Conservation (phyloP, 2,113 vertebrate species). For the Crypturellus undulatus region DNA sequence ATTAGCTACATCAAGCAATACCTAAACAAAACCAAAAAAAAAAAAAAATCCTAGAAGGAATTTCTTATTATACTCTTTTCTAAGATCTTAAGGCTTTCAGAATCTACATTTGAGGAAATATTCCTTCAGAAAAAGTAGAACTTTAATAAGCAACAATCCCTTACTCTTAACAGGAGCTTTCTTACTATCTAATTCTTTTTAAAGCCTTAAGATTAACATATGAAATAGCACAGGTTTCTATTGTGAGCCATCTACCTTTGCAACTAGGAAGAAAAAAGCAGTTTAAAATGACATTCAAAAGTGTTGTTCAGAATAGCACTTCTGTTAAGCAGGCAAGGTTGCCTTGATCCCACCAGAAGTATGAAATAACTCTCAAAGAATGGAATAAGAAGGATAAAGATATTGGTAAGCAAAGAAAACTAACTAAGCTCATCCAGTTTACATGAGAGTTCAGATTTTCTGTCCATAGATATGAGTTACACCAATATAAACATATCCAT, state of each 20-base stretch:
- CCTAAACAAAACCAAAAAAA: background rate
- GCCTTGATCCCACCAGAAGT: background rate
- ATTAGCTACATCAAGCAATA: background rate
- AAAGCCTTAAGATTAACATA: background rate
- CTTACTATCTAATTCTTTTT: background rate
- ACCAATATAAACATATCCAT: too few relatives aligned
- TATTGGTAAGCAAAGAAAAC: background rate
- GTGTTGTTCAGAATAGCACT: background rate
- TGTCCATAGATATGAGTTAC: background rate
- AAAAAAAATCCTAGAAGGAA: background rate
- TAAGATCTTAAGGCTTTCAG: background rate
- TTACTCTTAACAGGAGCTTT: background rate
- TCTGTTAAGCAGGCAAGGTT: background rate
- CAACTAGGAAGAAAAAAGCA: background rate
- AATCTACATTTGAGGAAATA: background rate
- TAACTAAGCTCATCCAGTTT: background rate
- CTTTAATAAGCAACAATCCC: background rate
- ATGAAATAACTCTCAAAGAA: background rate
- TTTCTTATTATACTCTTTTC: background rate
- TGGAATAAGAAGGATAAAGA: background rate
- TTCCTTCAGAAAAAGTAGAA: background rate
- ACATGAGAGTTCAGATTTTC: constrained; percentile 21
- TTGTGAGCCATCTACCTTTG: background rate
- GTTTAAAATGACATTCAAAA: background rate
- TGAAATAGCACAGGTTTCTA: background rate